phyloP scores from a whole-genome alignment of 1,140 invertebrate species.

The Caenorhabditis inopinata region DNA sequence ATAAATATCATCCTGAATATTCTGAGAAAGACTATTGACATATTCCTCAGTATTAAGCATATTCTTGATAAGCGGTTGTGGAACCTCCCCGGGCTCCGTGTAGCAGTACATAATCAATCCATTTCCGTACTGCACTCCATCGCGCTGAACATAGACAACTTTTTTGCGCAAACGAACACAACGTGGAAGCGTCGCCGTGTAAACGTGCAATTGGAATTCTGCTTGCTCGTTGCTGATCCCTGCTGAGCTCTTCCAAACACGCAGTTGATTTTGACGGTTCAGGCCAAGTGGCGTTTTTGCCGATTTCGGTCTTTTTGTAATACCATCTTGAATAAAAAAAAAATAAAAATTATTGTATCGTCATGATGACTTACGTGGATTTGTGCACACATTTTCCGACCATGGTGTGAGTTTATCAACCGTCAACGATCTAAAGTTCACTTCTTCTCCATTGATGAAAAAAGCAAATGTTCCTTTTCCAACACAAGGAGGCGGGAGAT shows the following conservation, averaged over 20 bases:
- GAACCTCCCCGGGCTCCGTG: slow-evolving; percentile 16
- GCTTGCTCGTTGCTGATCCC: not conserved
- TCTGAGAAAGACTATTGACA: not conserved
- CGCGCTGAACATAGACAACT: not conserved
- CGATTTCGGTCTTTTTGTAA: not conserved
- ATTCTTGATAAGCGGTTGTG: not conserved
- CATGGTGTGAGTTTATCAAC: slow-evolving; percentile 27
- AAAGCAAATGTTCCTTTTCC: slow-evolving; percentile 13
- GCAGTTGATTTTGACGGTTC: not conserved
- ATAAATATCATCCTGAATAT: not conserved
- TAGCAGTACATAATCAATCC: slow-evolving; percentile 33
- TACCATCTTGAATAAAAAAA: not conserved
- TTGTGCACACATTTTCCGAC: not conserved
- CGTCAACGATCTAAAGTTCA: not conserved
- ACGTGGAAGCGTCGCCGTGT: slow-evolving; percentile 31
- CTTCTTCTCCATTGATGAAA: slow-evolving; percentile 8
- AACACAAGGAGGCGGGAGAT: slow-evolving; percentile 6
- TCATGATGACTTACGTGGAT: slow-evolving; percentile 1
- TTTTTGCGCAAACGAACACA: slow-evolving; percentile 28
- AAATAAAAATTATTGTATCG: not conserved
- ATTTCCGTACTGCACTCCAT: not conserved
- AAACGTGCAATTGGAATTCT: slow-evolving; percentile 8
- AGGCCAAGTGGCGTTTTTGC: not conserved
- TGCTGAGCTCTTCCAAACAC: not conserved
- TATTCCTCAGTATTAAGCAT: not conserved